Evolutionary conservation across 2,797 vertebrate genomes (phyloP).

Genomic region (Lepus townsendii): DNA sequence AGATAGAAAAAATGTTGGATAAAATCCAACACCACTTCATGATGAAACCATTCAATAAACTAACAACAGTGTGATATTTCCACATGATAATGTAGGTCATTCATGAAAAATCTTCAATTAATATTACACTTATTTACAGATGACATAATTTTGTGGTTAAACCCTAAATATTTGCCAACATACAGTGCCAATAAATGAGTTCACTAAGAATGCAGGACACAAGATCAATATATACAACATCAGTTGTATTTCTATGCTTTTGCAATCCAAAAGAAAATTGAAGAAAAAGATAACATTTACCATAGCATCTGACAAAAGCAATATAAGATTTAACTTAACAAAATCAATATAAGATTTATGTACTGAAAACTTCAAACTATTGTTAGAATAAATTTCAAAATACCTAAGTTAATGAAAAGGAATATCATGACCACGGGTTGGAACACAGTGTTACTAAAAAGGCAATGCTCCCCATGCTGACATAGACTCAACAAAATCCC

Average conservation of each 20-base stretch:
- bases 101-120: neutral
- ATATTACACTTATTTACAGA: neutral
- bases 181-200: neutral
- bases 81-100: neutral
- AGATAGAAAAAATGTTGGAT: neutral
- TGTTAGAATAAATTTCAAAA: slow-evolving; percentile 21
- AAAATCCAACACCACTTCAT: neutral
- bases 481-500: neutral
- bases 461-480: neutral
- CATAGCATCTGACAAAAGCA: neutral
- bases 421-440: neutral
- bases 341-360: neutral
- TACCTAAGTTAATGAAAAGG: neutral
- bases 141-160: neutral
- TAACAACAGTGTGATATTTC: neutral
- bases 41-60: neutral
- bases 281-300: neutral
- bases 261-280: neutral
- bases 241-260: neutral
- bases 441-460: neutral
- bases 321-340: neutral
- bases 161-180: neutral
- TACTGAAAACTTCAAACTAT: neutral
- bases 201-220: neutral
- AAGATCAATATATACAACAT: neutral